These are phyloP conservation scores for Phylloscopus trochilus DNA, from an alignment of 2,113 vertebrate genomes.

Conservation along the genomic window DNA sequence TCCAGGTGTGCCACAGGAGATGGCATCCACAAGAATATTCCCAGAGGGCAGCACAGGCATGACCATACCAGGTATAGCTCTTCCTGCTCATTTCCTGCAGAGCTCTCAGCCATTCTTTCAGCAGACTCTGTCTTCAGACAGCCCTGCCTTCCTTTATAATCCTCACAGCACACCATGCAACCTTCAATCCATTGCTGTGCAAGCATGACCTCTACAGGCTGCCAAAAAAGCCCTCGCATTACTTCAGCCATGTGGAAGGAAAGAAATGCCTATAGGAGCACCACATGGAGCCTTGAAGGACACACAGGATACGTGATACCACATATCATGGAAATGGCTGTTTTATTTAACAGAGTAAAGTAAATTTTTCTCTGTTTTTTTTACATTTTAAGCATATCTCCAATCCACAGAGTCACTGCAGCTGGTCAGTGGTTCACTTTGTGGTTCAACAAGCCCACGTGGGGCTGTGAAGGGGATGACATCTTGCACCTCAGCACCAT, in stretches of 20 bases:
- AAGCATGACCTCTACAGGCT: neutral
- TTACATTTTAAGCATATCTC: neutral
- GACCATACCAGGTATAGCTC: neutral
- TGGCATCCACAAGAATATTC: neutral
- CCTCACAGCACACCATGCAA: neutral
- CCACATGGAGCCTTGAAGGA: neutral
- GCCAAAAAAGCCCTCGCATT: neutral
- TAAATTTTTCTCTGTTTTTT: no score
- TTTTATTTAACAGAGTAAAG: no score
- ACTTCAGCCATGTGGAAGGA: neutral
- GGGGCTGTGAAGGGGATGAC: neutral
- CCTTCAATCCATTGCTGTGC: neutral
- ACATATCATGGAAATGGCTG: neutral
- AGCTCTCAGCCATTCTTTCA: neutral
- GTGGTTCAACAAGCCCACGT: accelerated
- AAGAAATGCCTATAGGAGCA: neutral
- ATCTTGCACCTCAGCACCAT: neutral
- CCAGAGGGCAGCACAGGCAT: neutral
- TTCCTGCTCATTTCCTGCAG: neutral
- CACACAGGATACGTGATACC: neutral
- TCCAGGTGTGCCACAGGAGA: neutral
- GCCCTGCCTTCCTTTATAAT: neutral
- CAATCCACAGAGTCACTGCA: neutral
- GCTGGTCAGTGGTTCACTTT: neutral
- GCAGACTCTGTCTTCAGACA: neutral